Conservation (phyloP, 2,888 invertebrate species). For the Lithosia quadra region DNA sequence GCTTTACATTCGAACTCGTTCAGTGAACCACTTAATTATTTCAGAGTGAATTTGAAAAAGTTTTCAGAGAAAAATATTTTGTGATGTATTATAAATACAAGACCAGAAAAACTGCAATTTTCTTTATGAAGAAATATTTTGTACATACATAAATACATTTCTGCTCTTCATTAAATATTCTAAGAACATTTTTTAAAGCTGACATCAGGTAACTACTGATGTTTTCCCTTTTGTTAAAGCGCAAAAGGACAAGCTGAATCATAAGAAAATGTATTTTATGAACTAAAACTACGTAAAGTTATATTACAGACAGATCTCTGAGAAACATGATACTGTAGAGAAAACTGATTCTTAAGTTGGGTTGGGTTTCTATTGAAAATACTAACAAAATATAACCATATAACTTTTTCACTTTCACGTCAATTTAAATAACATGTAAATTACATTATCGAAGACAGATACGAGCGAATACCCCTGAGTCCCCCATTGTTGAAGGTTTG, state of each 20-base stretch:
- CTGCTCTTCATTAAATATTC: constrained; percentile 18
- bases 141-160: background rate
- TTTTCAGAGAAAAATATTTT: background rate
- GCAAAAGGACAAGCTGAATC: background rate
- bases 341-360: background rate
- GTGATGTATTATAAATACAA: too few relatives aligned
- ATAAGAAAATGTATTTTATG: background rate
- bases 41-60: background rate
- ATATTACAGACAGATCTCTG: constrained; percentile 6
- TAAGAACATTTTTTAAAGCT: constrained; percentile 16
- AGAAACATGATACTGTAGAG: constrained; percentile 8
- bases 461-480: constrained; percentile 30
- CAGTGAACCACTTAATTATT: too few relatives aligned
- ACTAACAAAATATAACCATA: too few relatives aligned
- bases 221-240: background rate
- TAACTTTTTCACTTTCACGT: constrained; percentile 22
- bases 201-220: background rate
- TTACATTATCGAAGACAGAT: constrained; percentile 44
- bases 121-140: background rate
- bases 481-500: constrained; percentile 41
- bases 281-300: constrained; percentile 6
- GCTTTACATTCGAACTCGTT: too few relatives aligned
- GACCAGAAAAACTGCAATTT: background rate
- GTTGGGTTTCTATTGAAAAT: background rate
- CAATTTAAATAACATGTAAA: constrained; percentile 45